Conservation (phyloP, 2,113 vertebrate genomes). For the Zingel zingel region DNA sequence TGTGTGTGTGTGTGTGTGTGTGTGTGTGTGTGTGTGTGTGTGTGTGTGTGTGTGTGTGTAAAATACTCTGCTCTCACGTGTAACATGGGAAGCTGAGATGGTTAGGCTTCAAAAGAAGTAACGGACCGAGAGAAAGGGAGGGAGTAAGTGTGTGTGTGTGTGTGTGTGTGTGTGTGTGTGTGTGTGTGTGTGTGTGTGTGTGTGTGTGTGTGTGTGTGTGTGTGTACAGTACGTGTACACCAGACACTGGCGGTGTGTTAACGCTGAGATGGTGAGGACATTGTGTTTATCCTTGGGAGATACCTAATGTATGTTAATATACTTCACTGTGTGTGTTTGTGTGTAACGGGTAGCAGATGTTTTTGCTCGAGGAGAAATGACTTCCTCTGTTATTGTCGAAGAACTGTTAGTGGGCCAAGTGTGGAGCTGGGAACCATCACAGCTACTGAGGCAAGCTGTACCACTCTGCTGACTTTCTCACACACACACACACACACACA, state of each 20-base stretch:
- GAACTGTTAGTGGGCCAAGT: slow-evolving; percentile 60
- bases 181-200: not conserved
- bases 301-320: slow-evolving; percentile 51
- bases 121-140: not conserved
- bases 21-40: too few species aligned
- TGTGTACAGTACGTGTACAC: too few species aligned
- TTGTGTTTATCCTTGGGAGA: slow-evolving; percentile 42
- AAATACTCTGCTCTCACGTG: not conserved
- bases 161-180: not conserved
- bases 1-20: too few species aligned
- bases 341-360: slow-evolving; percentile 76
- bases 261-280: slow-evolving; percentile 42
- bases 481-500: too few species aligned
- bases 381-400: slow-evolving; percentile 76
- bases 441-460: slow-evolving; percentile 36
- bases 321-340: slow-evolving; percentile 34
- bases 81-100: not conserved
- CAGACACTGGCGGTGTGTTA: slow-evolving; percentile 23
- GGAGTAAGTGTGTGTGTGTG: not conserved
- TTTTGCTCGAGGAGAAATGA: slow-evolving; percentile 62
- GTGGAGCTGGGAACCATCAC: slow-evolving; percentile 65
- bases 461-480: slow-evolving; percentile 42
- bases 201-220: not conserved
- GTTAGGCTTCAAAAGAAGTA: slow-evolving; percentile 11
- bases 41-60: not conserved